These are phyloP conservation scores for Siniperca undulata DNA, from an alignment of 2,797 vertebrate genomes.

Conservation along the genomic window DNA sequence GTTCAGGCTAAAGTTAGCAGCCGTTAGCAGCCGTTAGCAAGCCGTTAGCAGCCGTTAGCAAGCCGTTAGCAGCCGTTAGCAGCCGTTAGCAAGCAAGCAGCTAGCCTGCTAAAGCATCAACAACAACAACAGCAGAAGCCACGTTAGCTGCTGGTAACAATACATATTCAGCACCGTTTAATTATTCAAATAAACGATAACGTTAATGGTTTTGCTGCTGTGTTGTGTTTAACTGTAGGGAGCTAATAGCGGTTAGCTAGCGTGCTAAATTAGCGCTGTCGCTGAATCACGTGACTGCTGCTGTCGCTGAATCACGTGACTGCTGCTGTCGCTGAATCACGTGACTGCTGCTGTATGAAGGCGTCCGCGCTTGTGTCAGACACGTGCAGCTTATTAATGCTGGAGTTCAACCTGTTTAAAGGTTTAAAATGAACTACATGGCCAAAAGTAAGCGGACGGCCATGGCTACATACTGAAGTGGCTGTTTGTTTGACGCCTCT, in stretches of 20 bases:
- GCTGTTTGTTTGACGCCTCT: no score
- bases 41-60: slow-evolving; percentile 13
- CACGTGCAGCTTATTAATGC: no score
- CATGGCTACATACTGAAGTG: no score
- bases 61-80: slow-evolving; percentile 14
- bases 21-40: neutral
- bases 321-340: no score
- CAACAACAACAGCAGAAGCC: neutral
- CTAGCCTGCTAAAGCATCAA: slow-evolving; percentile 10
- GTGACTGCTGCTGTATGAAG: neutral
- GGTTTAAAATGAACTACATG: no score
- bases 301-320: slow-evolving; percentile 37
- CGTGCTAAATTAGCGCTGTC: slow-evolving; percentile 11
- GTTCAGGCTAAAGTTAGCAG: slow-evolving; percentile 3
- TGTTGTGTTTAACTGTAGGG: no score
- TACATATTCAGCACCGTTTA: no score
- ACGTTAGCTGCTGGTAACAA: slow-evolving; percentile 12
- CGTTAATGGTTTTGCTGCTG: no score
- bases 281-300: slow-evolving; percentile 36
- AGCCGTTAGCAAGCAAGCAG: neutral
- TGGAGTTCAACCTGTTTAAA: neutral
- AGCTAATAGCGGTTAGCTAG: neutral
- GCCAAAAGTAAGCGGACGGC: no score
- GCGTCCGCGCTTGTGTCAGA: no score
- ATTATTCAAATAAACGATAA: no score